phyloP scores from a whole-genome alignment of 2,888 invertebrate species.

The Pristionchus arcanus region DNA sequence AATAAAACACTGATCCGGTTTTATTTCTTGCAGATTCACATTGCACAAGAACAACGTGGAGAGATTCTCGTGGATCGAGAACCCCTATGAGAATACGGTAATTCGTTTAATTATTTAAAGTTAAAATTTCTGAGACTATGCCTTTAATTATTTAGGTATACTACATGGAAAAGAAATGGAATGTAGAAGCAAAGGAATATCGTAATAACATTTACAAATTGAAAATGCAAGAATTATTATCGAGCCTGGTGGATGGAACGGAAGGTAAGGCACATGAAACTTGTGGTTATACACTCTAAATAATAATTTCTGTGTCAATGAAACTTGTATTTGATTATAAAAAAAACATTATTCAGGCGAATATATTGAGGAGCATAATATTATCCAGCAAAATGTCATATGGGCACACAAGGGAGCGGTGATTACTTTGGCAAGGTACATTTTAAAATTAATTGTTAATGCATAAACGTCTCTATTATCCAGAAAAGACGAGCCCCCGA shows the following conservation, averaged over 20 bases:
- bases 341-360: background rate
- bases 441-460: background rate
- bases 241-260: slow-evolving; percentile 9
- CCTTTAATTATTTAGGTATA: background rate
- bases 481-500: background rate
- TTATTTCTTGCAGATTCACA: slow-evolving; percentile 5
- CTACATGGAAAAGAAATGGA: background rate
- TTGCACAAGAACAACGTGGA: background rate
- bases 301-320: background rate
- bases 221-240: background rate
- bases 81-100: slow-evolving; percentile 47
- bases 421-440: background rate
- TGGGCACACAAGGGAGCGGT: slow-evolving; percentile 36
- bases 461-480: background rate
- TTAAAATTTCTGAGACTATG: background rate
- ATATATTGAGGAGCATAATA: background rate
- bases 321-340: background rate
- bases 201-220: background rate
- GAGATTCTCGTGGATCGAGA: slow-evolving; percentile 2
- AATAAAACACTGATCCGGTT: background rate
- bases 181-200: too few species aligned
- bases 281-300: background rate
- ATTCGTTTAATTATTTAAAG: background rate
- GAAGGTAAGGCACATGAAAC: background rate
- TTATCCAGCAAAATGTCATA: background rate